Percentiles rank a stretch among this genome's conserved stretches.
These are phyloP conservation scores for Priocnemis perturbator DNA, from an alignment of 2,888 invertebrate genomes.

Conservation along the genomic window DNA sequence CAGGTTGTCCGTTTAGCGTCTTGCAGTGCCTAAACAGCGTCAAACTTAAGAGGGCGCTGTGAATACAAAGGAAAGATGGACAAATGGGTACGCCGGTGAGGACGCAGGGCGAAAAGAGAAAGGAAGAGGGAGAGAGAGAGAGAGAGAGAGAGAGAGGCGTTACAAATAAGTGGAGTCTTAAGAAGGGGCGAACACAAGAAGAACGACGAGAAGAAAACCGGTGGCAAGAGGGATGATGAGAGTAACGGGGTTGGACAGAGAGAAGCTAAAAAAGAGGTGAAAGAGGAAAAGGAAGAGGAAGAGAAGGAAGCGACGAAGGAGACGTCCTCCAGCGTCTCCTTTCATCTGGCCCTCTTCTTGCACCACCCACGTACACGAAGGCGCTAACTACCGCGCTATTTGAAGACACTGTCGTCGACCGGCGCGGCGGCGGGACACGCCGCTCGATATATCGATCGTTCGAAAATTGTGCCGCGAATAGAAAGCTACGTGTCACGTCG, in stretches of 20 bases:
- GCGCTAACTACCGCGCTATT: slow-evolving; percentile 59
- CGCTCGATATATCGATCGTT: slow-evolving; percentile 71
- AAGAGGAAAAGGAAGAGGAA: slow-evolving; percentile 4
- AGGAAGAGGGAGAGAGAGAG: too few relatives aligned
- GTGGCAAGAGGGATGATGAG: not conserved
- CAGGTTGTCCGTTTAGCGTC: slow-evolving; percentile 17
- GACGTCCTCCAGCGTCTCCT: slow-evolving; percentile 40
- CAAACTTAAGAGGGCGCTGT: slow-evolving; percentile 12
- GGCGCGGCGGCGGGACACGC: slow-evolving; percentile 45
- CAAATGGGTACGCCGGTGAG: not conserved
- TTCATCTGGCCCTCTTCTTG: slow-evolving; percentile 11
- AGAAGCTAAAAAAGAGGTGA: not conserved
- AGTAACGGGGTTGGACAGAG: not conserved
- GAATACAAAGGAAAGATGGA: slow-evolving; percentile 16
- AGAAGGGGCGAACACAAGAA: not conserved
- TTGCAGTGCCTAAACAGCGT: slow-evolving; percentile 30
- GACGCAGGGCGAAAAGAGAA: not conserved
- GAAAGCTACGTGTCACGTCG: slow-evolving; percentile 57
- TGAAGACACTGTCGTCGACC: slow-evolving; percentile 48
- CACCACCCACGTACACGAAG: slow-evolving; percentile 28
- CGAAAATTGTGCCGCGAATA: slow-evolving; percentile 70
- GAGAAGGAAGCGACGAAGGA: slow-evolving; percentile 29
- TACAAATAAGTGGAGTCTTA: too few relatives aligned
- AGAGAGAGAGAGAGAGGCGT: not conserved
- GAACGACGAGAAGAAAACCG: not conserved